Base-by-base conservation (phyloP, 64 coral and sea anemone genomes). In the Orbicella faveolata region DNA sequence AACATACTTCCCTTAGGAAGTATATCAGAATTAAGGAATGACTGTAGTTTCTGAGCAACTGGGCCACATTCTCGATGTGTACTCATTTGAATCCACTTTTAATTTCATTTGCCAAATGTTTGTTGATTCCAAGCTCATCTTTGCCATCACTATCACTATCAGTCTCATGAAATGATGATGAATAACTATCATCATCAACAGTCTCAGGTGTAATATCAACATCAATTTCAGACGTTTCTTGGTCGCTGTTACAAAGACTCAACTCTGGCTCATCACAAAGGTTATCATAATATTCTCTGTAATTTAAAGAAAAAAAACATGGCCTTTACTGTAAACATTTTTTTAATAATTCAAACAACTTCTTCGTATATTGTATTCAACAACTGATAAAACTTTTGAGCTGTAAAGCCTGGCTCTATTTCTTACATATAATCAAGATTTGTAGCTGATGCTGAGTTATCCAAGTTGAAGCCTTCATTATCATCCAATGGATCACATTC, bases 61-160 rank as follows among this genome's bases (percentile, higher is more conserved):
- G 91, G 85, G 75, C 88, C 85, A 90, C 70, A 83, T 90, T 15
- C 33, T 88, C 91, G 65, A 93, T 48, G 59, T 93, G 65, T 64
- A 93, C 76, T 81, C 18, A 48, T 88, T 74, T 61, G 63, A 93
- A 93, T 88, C 91, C 85, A 65, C 9, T 92, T 52, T 79, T 92
- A 79, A 92, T 83, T 93, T 93, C 92, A 75, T 93, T 93, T 33
- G 92, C 86, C 7, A 93, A 75, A 93, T 93, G 25, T 88, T 19
- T 93, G 77, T 57, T 36, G 12, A 81, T 34, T 74, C 77, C 84
- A 93, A 93, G 81, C 17, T 92, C 90, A 87, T 92, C 89, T 90
- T 83, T 59, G 33, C 83, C 75, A 88, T 81, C 91, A 80, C 15
- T 73, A 36, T 92, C 75, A 61, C 83, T 92, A 26, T 81, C 91